Base-by-base conservation (phyloP, 2,888 invertebrate genomes). In the Torymus tubicola region DNA sequence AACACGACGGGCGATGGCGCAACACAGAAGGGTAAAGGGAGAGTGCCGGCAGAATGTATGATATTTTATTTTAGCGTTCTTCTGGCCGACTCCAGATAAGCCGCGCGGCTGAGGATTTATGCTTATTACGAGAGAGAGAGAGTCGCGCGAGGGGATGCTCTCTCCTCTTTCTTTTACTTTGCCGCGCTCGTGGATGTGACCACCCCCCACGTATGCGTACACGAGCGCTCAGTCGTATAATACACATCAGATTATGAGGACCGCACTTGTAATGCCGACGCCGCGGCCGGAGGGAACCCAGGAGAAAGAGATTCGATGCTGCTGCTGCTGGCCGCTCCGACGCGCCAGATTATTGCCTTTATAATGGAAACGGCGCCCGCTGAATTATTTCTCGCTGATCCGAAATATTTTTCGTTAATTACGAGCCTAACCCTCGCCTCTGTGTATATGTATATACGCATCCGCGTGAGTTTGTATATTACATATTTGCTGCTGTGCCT, bases 51-150 rank as follows among this genome's bases (percentile, higher is more conserved):
- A 86, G 86, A 89, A 88, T 87, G 88, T 88, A 88, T 88, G 89
- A 90, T 89, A 89, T 90, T 90, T 89, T 90, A 90, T 90, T 90
- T 89, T 88, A 89, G 87, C 89, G 88, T 90, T 90, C 89, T 89
- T 90, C 89, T 90, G 79, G 75, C 79, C 81, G 88, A 87, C 87
- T 86, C 86, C 86, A 90, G 90, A 90, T 90, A 90, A 90, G 90
- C 90, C 89, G 87, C 86, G 86, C 42, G 8, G 42, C 42, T 14
- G 79, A 89, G 90, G 90, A 90, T 90, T 90, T 90, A 90, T 90
- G 90, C 90, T 90, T 90, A 90, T 90, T 90, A 90, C 90, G 87
- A 86, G 42, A 42, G 87, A 86, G 87, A 86, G 42, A 42, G 87
- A 4, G 18, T 31, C 86, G 60, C 21, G 60, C 68, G 70, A 73